Evolutionary conservation across 2,888 invertebrate species (phyloP).

Genomic region (Drosophila colorata): DNA sequence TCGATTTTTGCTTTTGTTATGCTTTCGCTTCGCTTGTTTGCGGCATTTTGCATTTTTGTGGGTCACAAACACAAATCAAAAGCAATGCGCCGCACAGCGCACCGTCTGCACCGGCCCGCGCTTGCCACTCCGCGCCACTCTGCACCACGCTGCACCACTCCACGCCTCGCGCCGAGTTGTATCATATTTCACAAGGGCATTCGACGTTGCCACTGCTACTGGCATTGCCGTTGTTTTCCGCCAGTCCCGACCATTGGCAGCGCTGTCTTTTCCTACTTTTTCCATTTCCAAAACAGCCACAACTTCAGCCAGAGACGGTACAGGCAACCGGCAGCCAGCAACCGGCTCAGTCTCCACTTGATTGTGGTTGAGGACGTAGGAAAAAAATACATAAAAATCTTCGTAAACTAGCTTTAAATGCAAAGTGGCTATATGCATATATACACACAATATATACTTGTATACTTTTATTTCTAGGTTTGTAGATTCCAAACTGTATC

Average conservation of each 20-base stretch:
- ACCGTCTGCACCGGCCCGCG: background rate
- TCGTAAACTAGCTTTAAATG: conserved; percentile 45
- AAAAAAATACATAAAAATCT: conserved; percentile 67
- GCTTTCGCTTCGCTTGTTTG: conserved; percentile 61
- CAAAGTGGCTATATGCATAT: conserved; percentile 24
- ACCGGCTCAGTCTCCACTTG: conserved; percentile 6
- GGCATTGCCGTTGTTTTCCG: conserved; percentile 20
- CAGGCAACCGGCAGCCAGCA: conserved; percentile 1
- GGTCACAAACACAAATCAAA: conserved; percentile 78
- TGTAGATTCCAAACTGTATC: background rate
- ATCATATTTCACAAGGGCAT: conserved; percentile 77
- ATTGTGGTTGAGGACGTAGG: conserved; percentile 22
- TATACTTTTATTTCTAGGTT: background rate
- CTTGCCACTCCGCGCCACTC: background rate
- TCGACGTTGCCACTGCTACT: conserved; percentile 30
- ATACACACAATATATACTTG: background rate
- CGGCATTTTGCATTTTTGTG: conserved; percentile 72
- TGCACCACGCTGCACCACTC: background rate
- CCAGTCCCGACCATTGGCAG: conserved; percentile 19
- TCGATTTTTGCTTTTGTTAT: conserved; percentile 58
- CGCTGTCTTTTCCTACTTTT: conserved; percentile 38
- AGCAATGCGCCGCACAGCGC: conserved; percentile 58
- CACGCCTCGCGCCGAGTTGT: conserved; percentile 54
- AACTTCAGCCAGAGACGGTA: conserved; percentile 16
- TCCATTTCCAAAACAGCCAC: conserved; percentile 52